Evolutionary conservation across 2,888 invertebrate species (phyloP), one percentile per base, ranked within the genome.

Genomic region (Acronicta aceris): DNA sequence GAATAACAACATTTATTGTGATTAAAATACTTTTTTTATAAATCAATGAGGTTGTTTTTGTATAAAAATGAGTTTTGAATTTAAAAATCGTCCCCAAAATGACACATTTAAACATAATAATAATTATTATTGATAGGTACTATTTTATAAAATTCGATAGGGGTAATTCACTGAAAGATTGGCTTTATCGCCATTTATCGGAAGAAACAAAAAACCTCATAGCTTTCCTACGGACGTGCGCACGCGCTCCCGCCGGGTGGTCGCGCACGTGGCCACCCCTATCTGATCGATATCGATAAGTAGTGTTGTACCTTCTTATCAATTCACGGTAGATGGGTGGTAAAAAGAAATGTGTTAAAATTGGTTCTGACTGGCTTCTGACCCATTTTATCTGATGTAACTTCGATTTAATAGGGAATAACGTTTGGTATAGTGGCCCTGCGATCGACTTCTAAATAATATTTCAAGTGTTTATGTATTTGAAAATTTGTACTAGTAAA

Each of bases 261-360:
- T 82, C 91, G 64, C 83, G 84, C 93, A 93, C 93, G 93, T 93
- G 93, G 85, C 86, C 42, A 76, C 93, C 93, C 93, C 88, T 92
- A 93, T 92, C 67, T 79, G 89, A 90, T 92, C 83, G 81, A 84
- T 86, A 88, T 89, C 88, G 89, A 89, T 86, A 85, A 81, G 76
- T 78, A 81, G 82, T 81, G 84, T 76, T 78, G 80, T 82, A 69
- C 63, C 50, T 76, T 74, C 73, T 75, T 78, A 79, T 78, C 77
- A 71, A 76, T 76, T 60, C 27, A 41, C 52, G 16, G 41, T 52
- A 64, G 59, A 61, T 51, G 52, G 58, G 46, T 56, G 43, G 43
- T 49, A 48, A 57, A 71, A 67, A 64, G 40, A 51, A 59, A 65
- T 59, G 46, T 65, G 61, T 64, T 64, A 38, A 51, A 62, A 58